Evolutionary conservation across 2,797 vertebrate species (phyloP).

Genomic region (Catharus ustulatus): DNA sequence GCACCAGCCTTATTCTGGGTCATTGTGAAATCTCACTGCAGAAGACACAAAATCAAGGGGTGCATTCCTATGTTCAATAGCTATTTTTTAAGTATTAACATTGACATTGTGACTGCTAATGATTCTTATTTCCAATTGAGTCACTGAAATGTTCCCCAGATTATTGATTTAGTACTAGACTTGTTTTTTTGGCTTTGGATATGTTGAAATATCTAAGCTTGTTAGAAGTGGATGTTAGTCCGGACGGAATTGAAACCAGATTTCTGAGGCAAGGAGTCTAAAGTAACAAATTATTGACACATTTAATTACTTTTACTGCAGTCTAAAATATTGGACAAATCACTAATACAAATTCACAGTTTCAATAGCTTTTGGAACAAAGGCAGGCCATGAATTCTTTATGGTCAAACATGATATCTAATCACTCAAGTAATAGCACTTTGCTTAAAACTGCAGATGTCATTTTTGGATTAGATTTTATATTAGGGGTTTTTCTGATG

Average conservation of each 20-base stretch:
- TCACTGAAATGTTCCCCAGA: background rate
- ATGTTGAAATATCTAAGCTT: constrained; percentile 5
- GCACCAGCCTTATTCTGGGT: background rate
- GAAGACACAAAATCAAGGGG: background rate
- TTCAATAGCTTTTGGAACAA: constrained; percentile 58
- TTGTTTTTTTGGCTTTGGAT: background rate
- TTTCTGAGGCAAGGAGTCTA: constrained; percentile 38
- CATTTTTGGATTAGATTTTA: constrained; percentile 52
- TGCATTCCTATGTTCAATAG: background rate
- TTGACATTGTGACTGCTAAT: background rate
- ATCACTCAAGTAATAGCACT: constrained; percentile 33
- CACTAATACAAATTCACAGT: constrained; percentile 49
- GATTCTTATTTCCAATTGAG: background rate
- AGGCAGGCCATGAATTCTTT: constrained; percentile 31
- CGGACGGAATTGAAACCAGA: constrained; percentile 66
- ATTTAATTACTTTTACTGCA: constrained; percentile 61
- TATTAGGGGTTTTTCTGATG: background rate
- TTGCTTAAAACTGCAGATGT: constrained; percentile 54
- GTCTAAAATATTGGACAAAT: constrained; percentile 53
- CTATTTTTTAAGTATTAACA: background rate
- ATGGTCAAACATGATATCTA: constrained; percentile 36
- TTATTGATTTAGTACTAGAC: background rate
- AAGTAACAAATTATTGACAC: constrained; percentile 67
- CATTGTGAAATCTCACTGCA: background rate
- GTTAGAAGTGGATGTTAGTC: constrained; percentile 39